Conservation (phyloP, 2,888 invertebrate species). For the Brachynemurus nebulosus region DNA sequence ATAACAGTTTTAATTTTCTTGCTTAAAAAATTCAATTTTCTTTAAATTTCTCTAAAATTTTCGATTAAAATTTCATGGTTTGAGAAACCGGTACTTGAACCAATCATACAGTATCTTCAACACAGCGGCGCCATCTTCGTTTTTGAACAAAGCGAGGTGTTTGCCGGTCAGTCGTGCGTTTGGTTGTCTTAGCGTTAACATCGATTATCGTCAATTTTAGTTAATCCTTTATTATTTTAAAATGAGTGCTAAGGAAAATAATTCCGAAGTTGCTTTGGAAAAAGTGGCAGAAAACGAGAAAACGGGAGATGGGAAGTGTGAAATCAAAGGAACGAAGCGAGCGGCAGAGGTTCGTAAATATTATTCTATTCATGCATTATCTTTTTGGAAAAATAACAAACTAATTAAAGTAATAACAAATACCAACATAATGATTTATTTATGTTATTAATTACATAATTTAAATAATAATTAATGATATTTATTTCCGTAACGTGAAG, state of each 20-base stretch:
- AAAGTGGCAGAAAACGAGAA: slow-evolving; percentile 67
- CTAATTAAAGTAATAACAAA: too few species aligned
- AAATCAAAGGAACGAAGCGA: slow-evolving; percentile 76
- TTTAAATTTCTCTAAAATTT: slow-evolving; percentile 10
- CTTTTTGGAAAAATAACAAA: too few species aligned
- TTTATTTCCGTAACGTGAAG: too few species aligned
- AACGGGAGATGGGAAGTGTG: slow-evolving; percentile 60
- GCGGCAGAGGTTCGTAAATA: slow-evolving; percentile 65
- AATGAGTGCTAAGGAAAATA: slow-evolving; percentile 76
- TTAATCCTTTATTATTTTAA: slow-evolving; percentile 24
- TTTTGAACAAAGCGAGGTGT: slow-evolving; percentile 61
- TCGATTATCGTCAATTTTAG: slow-evolving; percentile 20
- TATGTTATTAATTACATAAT: too few species aligned
- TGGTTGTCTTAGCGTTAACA: slow-evolving; percentile 43
- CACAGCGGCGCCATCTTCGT: slow-evolving; percentile 68
- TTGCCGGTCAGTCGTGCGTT: slow-evolving; percentile 56
- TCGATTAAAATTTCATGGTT: slow-evolving; percentile 20
- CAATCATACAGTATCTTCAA: slow-evolving; percentile 34
- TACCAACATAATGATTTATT: too few species aligned
- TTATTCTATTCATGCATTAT: too few species aligned
- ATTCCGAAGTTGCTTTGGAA: slow-evolving; percentile 72
- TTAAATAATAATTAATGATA: too few species aligned
- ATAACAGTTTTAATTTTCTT: slow-evolving; percentile 25
- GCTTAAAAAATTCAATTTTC: background rate
- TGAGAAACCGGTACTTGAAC: slow-evolving; percentile 28